phyloP scores from a whole-genome alignment of 2,888 invertebrate species.

The Nasonovia ribisnigri region DNA sequence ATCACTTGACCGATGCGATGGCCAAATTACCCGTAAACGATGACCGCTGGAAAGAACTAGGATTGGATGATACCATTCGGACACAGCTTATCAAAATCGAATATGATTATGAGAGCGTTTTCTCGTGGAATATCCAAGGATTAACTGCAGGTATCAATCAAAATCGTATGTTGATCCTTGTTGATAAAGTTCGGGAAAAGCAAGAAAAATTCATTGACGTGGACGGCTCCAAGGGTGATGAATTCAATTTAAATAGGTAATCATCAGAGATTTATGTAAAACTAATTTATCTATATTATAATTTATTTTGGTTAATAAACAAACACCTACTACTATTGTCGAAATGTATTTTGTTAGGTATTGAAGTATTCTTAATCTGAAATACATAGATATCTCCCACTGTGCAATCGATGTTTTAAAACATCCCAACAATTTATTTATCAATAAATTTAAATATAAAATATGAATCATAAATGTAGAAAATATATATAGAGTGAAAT shows the following conservation, averaged over 20 bases:
- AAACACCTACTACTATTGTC: no score
- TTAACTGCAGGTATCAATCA: neutral
- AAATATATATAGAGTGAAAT: no score
- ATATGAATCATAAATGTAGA: no score
- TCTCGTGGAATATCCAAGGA: conserved; percentile 24
- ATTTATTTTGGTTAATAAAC: no score
- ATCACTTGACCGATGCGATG: neutral
- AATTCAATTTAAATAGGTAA: neutral
- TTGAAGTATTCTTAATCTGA: no score
- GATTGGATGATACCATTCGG: neutral
- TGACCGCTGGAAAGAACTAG: neutral
- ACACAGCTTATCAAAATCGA: neutral
- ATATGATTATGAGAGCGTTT: conserved; percentile 32
- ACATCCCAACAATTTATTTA: no score
- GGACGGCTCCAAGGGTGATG: neutral
- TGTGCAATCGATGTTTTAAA: no score
- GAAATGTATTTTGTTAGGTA: no score
- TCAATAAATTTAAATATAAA: no score
- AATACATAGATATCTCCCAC: no score
- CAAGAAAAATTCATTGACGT: neutral
- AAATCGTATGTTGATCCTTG: neutral
- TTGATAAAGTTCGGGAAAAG: neutral
- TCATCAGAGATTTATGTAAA: no score
- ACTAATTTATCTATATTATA: no score
- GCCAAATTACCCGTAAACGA: neutral